Evolutionary conservation across 2,888 invertebrate genomes (phyloP), one percentile per base, ranked within the genome.

Genomic region (Selenia dentaria): DNA sequence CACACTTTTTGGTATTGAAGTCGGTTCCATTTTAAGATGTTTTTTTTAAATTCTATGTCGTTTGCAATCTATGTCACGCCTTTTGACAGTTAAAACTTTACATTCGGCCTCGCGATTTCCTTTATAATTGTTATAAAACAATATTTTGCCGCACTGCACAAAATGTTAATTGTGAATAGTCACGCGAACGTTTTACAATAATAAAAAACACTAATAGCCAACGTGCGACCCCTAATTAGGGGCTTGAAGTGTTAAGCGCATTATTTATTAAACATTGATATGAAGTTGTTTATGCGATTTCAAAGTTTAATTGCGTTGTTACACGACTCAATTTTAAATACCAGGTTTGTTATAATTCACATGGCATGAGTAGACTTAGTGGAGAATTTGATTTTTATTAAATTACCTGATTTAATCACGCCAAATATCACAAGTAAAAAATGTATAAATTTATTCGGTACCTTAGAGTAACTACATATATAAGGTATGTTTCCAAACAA

Each of bases 61-160:
- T n/a, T n/a, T n/a, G 22, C 0, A 25, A 1, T 10, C 25, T 4
- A 10, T 11, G 24, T 6, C 29, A 25, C 25, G 29, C 36, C 16
- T 34, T n/a, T 10, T 22, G 2, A 36, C 36, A 32, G 33, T 32
- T 11, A 38, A 44, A 36, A 10, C 22, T 34, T 29, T 12, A 45
- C 16, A 34, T 11, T 9, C 20, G 4, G 12, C 29, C 31, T 13
- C 16, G 40, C 16, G 33, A 35, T 11, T 14, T 5, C 10, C 5
- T 0, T 14, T 2, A 2, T 8, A 27, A 38, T 41, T 51, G 38
- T 25, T 40, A 38, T 39, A 38, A 45, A 38, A 43, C 43, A 46
- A 28, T 48, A 37, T 47, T 50, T 47, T 61, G 60, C 56, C 64
- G 63, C 63, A 63, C 35, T 63, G 60, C 61, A 62, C 57, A 60